Evolutionary conservation across 2,797 vertebrate genomes (phyloP).

Genomic region (Loriculus beryllinus): DNA sequence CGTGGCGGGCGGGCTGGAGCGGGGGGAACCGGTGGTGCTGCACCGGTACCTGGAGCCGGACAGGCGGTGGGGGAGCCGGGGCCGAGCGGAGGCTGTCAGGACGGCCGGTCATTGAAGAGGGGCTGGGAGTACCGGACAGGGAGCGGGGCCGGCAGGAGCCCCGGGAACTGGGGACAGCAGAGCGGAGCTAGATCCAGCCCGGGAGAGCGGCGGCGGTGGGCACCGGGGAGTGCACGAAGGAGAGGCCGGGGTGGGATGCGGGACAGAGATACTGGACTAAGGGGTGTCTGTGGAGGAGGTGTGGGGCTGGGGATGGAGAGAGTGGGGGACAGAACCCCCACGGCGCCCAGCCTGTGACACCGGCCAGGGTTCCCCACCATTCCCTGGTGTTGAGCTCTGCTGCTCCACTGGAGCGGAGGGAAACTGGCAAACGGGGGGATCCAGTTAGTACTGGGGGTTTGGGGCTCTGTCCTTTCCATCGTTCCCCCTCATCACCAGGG

Average conservation of each 20-base stretch:
- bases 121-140: background rate
- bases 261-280: background rate
- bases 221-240: background rate
- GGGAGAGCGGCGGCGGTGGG: background rate
- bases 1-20: background rate
- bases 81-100: background rate
- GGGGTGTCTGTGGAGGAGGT: background rate
- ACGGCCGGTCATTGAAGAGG: background rate
- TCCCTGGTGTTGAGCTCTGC: background rate
- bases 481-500: background rate
- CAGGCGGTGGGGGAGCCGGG: background rate
- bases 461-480: background rate
- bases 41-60: background rate
- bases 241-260: background rate
- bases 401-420: background rate
- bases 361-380: accelerated
- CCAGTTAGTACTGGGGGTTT: background rate
- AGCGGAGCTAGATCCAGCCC: background rate
- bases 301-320: background rate
- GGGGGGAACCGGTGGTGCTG: background rate
- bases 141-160: background rate
- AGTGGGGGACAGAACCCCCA: background rate
- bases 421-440: background rate
- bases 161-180: background rate
- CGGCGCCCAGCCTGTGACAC: background rate